Evolutionary conservation across 2,888 invertebrate genomes (phyloP), one percentile per base, ranked within the genome.

Genomic region (Drosophila niveifrons): DNA sequence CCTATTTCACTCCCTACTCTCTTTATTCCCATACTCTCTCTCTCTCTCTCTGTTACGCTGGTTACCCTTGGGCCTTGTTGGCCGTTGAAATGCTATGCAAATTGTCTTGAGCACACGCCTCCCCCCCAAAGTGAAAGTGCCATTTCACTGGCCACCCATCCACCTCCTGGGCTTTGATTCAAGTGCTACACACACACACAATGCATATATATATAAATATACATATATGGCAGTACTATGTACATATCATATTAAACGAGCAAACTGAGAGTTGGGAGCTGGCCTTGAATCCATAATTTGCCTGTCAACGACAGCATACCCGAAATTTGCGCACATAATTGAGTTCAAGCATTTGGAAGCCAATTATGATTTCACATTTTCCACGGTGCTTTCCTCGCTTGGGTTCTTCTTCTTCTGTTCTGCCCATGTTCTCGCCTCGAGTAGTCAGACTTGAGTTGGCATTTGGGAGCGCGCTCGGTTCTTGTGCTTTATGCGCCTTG

Each of bases 271-370:
- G 17, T 8, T 18, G 17, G 44, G 18, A 44, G 28, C 23, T 74
- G 89, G 81, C 85, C 85, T 85, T 85, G 85, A 89, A 84, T 87
- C 82, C 88, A 84, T 85, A 85, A 88, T 86, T 82, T 85, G 90
- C 85, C 86, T 86, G 85, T 89, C 85, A 86, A 73, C 88, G 75
- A 58, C 85, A 86, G 86, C 75, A 57, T 53, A 56, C 75, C 69
- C 68, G 70, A 76, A 72, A 80, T 77, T 73, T 78, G 85, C 72
- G 74, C 82, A 79, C 79, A 88, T 89, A 86, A 86, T 86, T 86
- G 85, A 89, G 85, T 89, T 86, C 72, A 89, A 88, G 85, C 88
- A 89, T 85, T 85, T 85, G 86, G 82, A 82, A 89, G 85, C 89
- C 88, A 86, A 86, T 86, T 86, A 86, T 89, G 78, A 89, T 85